Evolutionary conservation across 2,113 vertebrate genomes (phyloP).

Genomic region (Haliaeetus leucogaster): DNA sequence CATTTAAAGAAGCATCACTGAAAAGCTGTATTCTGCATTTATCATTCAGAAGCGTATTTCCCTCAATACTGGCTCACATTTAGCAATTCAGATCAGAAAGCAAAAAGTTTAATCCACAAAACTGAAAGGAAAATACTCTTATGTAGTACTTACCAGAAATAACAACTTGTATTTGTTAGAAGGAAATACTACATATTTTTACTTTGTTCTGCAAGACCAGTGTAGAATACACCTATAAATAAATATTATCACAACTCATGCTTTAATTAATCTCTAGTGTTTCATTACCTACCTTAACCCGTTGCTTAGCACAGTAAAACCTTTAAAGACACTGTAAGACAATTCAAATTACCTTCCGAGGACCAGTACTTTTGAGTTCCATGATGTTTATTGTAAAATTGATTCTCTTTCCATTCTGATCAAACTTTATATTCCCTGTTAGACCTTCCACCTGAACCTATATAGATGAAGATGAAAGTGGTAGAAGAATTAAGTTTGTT

Average conservation of each 20-base stretch:
- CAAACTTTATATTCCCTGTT: conserved; percentile 98
- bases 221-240: not conserved
- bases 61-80: not conserved
- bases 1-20: not conserved
- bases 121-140: not conserved
- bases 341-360: conserved; percentile 87
- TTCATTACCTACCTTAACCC: not conserved
- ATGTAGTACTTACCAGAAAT: not conserved
- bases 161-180: not conserved
- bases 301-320: not conserved
- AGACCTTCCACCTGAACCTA: conserved; percentile 96
- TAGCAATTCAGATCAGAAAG: not conserved
- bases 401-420: conserved; percentile 95
- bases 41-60: not conserved
- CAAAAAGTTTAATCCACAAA: not conserved
- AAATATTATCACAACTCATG: not conserved
- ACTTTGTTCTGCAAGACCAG: not conserved
- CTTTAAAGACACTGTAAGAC: not conserved
- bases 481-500: not conserved
- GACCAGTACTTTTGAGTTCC: conserved; percentile 95
- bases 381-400: conserved; percentile 98
- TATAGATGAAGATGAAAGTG: not conserved
- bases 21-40: not conserved
- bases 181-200: not conserved
- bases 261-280: not conserved